Evolutionary conservation across 2,888 invertebrate species (phyloP).

Genomic region (Psylliodes chrysocephalus): DNA sequence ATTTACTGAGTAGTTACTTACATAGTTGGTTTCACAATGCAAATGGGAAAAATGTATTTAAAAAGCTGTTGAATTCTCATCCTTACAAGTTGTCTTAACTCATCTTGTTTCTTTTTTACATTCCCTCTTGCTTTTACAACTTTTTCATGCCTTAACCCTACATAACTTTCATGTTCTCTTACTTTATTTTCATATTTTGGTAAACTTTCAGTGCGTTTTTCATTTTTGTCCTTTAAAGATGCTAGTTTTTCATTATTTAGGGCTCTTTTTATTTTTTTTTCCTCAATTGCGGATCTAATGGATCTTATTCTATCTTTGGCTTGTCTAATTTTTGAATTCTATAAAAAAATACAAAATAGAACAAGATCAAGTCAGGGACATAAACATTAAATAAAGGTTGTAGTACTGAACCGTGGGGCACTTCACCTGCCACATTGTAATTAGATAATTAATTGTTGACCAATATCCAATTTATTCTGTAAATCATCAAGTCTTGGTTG

Average conservation of each 20-base stretch:
- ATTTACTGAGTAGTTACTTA: too few species aligned
- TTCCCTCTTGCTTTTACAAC: slow-evolving; percentile 66
- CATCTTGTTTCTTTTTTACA: slow-evolving; percentile 66
- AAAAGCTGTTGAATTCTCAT: slow-evolving; percentile 72
- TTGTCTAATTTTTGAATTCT: slow-evolving; percentile 71
- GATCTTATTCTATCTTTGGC: slow-evolving; percentile 70
- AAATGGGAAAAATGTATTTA: slow-evolving; percentile 77
- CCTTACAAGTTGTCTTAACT: slow-evolving; percentile 70
- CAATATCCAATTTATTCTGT: too few species aligned
- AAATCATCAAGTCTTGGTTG: too few species aligned
- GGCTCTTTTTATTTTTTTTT: slow-evolving; percentile 65
- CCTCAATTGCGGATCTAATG: slow-evolving; percentile 68
- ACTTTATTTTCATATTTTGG: slow-evolving; percentile 73
- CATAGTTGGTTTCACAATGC: slow-evolving; percentile 66
- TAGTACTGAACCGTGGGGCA: too few species aligned
- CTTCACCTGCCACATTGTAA: too few species aligned
- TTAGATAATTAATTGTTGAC: too few species aligned
- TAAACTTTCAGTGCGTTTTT: slow-evolving; percentile 66
- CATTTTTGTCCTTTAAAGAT: slow-evolving; percentile 57
- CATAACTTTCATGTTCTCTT: slow-evolving; percentile 70
- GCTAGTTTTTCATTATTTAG: slow-evolving; percentile 55
- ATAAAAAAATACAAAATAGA: too few species aligned
- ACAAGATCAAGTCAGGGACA: too few species aligned
- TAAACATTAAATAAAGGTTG: too few species aligned
- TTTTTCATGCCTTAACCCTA: slow-evolving; percentile 66